These are phyloP conservation scores for Eupsittula cactorum DNA, from an alignment of 2,113 vertebrate species.

Conservation along the genomic window DNA sequence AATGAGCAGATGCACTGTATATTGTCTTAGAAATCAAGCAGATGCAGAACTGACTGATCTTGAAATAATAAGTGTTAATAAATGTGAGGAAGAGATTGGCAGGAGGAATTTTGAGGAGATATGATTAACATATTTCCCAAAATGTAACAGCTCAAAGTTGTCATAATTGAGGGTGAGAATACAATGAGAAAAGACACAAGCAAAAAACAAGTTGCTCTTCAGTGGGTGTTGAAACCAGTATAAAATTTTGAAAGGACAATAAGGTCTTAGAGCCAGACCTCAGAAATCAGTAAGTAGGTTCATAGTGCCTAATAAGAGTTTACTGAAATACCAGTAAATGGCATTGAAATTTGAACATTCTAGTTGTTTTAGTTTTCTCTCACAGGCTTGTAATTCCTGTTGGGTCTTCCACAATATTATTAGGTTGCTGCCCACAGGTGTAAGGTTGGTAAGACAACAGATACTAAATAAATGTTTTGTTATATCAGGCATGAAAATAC, in stretches of 20 bases:
- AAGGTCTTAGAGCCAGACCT: background rate
- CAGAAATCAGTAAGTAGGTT: background rate
- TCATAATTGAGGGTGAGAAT: background rate
- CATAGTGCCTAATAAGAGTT: background rate
- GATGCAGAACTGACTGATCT: background rate
- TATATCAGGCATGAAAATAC: background rate
- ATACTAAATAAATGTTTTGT: background rate
- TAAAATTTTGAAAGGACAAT: background rate
- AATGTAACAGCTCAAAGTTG: background rate
- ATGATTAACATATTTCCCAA: background rate
- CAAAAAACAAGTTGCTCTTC: background rate
- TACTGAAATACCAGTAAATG: background rate
- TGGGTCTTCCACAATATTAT: background rate
- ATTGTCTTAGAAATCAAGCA: conserved; percentile 31
- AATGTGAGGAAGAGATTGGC: background rate
- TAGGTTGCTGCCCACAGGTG: background rate
- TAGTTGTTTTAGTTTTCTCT: background rate
- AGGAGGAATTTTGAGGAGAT: background rate
- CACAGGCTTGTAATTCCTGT: background rate
- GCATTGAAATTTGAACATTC: background rate
- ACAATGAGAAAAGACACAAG: background rate
- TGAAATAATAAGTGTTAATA: background rate
- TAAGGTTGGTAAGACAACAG: background rate
- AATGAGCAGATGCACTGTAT: background rate
- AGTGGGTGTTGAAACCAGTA: background rate